Evolutionary conservation across 2,888 invertebrate genomes (phyloP).

Genomic region (Carcina quercana): DNA sequence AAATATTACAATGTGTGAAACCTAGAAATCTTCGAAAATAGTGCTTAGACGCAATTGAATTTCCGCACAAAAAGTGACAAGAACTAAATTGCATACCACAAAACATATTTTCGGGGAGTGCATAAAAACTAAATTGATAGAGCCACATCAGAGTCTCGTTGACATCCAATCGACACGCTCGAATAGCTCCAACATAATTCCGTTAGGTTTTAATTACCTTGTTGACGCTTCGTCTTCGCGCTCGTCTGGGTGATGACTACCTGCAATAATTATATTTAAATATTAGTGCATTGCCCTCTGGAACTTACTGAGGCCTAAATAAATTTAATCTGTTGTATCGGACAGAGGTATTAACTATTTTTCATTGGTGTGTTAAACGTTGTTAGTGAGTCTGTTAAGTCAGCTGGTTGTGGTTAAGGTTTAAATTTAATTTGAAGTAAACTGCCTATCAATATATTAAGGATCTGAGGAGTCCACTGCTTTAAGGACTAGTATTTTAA

Average conservation of each 20-base stretch:
- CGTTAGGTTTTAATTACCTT: constrained; percentile 43
- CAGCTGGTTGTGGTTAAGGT: too few relatives aligned
- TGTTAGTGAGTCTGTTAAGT: too few relatives aligned
- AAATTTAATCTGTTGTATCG: too few relatives aligned
- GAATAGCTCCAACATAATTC: constrained; percentile 20
- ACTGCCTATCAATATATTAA: too few relatives aligned
- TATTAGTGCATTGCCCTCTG: neutral
- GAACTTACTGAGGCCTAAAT: too few relatives aligned
- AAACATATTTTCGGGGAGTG: constrained; percentile 4
- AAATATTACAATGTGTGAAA: too few relatives aligned
- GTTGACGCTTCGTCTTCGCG: constrained; percentile 28
- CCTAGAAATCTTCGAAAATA: neutral
- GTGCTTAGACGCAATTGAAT: neutral
- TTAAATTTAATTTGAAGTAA: too few relatives aligned
- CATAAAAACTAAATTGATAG: constrained; percentile 12
- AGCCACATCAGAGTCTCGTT: constrained; percentile 17
- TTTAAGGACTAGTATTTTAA: too few relatives aligned
- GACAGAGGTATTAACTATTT: too few relatives aligned
- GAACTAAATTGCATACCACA: neutral
- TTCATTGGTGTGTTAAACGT: too few relatives aligned
- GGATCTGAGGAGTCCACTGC: too few relatives aligned
- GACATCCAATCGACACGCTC: constrained; percentile 22
- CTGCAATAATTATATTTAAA: constrained; percentile 29
- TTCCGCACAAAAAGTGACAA: constrained; percentile 1
- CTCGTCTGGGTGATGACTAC: constrained; percentile 27